phyloP scores from a whole-genome alignment of 2,797 vertebrate species.

The Agapornis canus region DNA sequence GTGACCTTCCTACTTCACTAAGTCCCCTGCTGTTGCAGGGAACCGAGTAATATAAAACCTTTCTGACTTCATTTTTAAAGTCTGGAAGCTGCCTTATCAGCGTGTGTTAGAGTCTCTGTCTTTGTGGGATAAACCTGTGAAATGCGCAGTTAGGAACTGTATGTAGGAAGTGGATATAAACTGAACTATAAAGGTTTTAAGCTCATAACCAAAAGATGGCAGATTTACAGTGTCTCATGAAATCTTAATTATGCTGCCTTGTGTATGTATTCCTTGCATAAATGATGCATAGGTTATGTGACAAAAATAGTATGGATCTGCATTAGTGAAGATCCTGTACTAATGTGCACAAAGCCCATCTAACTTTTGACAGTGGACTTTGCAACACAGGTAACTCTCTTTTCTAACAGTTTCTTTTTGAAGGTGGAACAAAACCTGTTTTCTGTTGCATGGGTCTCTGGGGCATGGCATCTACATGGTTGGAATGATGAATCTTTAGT shows the following conservation, averaged over 20 bases:
- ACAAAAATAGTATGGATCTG: not conserved
- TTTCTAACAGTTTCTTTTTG: not conserved
- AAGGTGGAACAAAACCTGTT: not conserved
- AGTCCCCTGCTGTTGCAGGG: not conserved
- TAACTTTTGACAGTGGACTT: not conserved
- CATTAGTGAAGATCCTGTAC: not conserved
- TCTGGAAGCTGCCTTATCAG: not conserved
- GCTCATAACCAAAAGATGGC: not conserved
- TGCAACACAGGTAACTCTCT: not conserved
- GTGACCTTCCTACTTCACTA: not conserved
- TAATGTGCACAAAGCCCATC: not conserved
- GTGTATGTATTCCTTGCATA: constrained; percentile 17
- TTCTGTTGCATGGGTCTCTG: not conserved
- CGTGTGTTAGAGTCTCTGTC: not conserved
- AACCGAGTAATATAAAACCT: not conserved
- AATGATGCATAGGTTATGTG: constrained; percentile 21
- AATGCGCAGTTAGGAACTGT: not conserved
- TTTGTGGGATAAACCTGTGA: not conserved
- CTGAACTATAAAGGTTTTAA: not conserved
- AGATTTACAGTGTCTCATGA: not conserved
- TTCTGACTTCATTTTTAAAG: not conserved
- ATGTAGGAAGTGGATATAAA: not conserved
- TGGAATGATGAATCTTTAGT: not conserved
- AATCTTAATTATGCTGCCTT: constrained; percentile 25
- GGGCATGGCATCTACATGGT: not conserved